Percentiles rank a stretch among this genome's conserved stretches.
phyloP scores from a whole-genome alignment of 1,140 invertebrate genomes.

The Sitodiplosis mosellana region DNA sequence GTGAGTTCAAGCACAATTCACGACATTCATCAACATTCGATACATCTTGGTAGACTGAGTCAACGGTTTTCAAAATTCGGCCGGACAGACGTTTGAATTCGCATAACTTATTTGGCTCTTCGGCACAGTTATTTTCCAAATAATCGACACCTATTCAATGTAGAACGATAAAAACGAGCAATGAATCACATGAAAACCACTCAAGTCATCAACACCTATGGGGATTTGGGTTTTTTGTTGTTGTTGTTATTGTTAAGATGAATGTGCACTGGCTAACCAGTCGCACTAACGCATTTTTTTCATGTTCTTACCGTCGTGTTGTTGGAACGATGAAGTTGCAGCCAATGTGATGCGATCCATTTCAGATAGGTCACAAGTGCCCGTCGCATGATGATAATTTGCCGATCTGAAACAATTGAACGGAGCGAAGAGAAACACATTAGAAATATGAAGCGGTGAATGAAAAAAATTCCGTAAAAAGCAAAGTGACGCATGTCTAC shows the following conservation, averaged over 20 bases:
- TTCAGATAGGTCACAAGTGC: slow-evolving; percentile 70
- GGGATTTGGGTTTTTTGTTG: background rate
- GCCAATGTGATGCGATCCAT: slow-evolving; percentile 78
- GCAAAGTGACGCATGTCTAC: too few relatives aligned
- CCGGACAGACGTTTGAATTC: slow-evolving; percentile 79
- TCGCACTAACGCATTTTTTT: too few relatives aligned
- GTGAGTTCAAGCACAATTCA: slow-evolving; percentile 72
- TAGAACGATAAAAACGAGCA: background rate
- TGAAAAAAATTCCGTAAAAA: too few relatives aligned
- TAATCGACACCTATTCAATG: slow-evolving; percentile 38
- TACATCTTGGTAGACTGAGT: slow-evolving; percentile 81
- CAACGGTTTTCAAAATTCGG: slow-evolving; percentile 80
- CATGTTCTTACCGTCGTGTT: slow-evolving; percentile 34
- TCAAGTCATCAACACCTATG: too few relatives aligned
- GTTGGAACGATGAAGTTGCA: slow-evolving; percentile 52
- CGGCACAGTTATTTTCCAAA: slow-evolving; percentile 78
- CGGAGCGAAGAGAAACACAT: too few relatives aligned
- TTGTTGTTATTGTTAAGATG: slow-evolving; percentile 31
- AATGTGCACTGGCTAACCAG: too few relatives aligned
- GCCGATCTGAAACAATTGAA: slow-evolving; percentile 48
- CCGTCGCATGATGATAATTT: slow-evolving; percentile 66
- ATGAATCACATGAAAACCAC: background rate
- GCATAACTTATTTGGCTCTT: slow-evolving; percentile 76
- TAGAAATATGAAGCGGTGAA: too few relatives aligned
- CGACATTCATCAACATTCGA: slow-evolving; percentile 70